Evolutionary conservation across 2,888 invertebrate species (phyloP).

Genomic region (Erynnis tages): DNA sequence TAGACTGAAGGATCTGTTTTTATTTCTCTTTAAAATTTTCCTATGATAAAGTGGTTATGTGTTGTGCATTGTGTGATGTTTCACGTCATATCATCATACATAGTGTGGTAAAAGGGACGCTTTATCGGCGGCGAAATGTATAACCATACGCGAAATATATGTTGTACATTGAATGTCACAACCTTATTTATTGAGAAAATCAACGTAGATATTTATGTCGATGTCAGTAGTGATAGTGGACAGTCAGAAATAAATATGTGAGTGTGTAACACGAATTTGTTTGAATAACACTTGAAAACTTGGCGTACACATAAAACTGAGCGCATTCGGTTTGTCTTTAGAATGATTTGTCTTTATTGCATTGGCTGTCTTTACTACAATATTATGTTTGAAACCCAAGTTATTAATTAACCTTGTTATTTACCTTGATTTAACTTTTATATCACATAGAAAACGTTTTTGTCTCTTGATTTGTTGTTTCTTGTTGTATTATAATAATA

Average conservation of each 20-base stretch:
- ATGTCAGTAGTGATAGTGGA: slow-evolving; percentile 13
- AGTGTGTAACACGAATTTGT: slow-evolving; percentile 26
- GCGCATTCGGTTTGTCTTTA: slow-evolving; percentile 12
- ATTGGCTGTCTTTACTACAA: too few species aligned
- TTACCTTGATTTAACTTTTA: too few species aligned
- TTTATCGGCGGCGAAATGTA: slow-evolving; percentile 40
- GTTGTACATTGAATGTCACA: slow-evolving; percentile 9
- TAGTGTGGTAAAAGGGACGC: slow-evolving; percentile 56
- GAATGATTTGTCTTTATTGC: slow-evolving; percentile 12
- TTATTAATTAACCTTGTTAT: too few species aligned
- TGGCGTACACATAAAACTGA: slow-evolving; percentile 2
- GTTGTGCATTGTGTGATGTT: slow-evolving; percentile 49
- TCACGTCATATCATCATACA: slow-evolving; percentile 47
- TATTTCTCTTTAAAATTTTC: too few species aligned
- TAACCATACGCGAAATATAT: slow-evolving; percentile 13
- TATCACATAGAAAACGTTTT: too few species aligned
- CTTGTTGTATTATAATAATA: too few species aligned
- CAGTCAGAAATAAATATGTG: slow-evolving; percentile 31
- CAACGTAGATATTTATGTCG: slow-evolving; percentile 12
- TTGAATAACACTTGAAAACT: slow-evolving; percentile 13
- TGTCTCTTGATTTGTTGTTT: too few species aligned
- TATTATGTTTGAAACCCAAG: too few species aligned
- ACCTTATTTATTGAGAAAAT: slow-evolving; percentile 2
- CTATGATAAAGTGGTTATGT: slow-evolving; percentile 11
- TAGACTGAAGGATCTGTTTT: too few species aligned